Evolutionary conservation across 2,113 vertebrate genomes (phyloP).

Genomic region (Ranitomeya variabilis): DNA sequence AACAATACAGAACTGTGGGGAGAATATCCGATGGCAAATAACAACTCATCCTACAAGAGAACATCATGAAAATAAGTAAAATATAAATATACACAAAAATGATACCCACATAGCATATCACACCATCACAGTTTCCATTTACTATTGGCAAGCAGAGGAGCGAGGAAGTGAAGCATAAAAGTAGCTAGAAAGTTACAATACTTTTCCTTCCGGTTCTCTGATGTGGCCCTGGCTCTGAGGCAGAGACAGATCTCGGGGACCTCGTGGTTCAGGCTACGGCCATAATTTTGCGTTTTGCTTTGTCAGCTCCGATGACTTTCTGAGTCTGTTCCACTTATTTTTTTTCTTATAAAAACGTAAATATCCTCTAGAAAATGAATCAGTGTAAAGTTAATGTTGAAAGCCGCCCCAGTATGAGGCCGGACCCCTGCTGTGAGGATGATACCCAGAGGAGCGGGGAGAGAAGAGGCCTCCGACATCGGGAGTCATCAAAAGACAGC

Average conservation of each 20-base stretch:
- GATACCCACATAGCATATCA: too few species aligned
- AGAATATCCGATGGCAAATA: too few species aligned
- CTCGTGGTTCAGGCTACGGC: not conserved
- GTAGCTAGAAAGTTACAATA: not conserved
- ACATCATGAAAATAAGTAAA: too few species aligned
- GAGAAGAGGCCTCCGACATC: constrained; percentile 70
- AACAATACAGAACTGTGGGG: too few species aligned
- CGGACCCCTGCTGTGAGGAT: constrained; percentile 73
- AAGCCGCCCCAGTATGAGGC: constrained; percentile 73
- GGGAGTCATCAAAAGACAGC: constrained; percentile 63
- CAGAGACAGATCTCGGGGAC: not conserved
- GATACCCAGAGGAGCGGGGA: constrained; percentile 75
- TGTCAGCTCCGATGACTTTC: constrained; percentile 68
- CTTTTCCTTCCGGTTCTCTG: not conserved
- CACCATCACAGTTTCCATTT: too few species aligned
- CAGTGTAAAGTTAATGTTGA: constrained; percentile 72
- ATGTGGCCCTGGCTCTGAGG: not conserved
- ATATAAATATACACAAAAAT: too few species aligned
- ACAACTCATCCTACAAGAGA: too few species aligned
- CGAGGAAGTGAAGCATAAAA: too few species aligned
- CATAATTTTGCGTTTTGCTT: constrained; percentile 61
- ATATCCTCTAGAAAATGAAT: constrained; percentile 75
- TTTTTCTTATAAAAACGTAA: constrained; percentile 74
- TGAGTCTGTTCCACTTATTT: constrained; percentile 69
- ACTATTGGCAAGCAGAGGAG: too few species aligned